Evolutionary conservation across 2,888 invertebrate species (phyloP).

Genomic region (Parasteatoda lunata): DNA sequence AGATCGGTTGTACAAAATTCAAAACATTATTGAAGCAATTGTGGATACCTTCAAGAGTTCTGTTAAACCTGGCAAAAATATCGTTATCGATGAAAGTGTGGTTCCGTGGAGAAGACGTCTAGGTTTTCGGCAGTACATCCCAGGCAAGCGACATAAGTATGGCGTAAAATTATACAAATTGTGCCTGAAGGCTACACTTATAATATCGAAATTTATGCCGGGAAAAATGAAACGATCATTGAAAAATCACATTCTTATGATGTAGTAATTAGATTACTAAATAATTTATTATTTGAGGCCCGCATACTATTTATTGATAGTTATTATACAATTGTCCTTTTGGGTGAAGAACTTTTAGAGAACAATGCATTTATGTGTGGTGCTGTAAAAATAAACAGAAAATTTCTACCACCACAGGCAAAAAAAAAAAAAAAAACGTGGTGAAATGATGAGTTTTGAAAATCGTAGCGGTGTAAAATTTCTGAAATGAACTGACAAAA

Average conservation of each 20-base stretch:
- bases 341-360: slow-evolving; percentile 17
- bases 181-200: slow-evolving; percentile 69
- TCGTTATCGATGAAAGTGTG: slow-evolving; percentile 73
- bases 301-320: slow-evolving; percentile 25
- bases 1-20: slow-evolving; percentile 55
- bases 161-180: slow-evolving; percentile 73
- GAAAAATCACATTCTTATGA: not conserved
- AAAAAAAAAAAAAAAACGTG: too few species aligned
- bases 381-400: too few species aligned
- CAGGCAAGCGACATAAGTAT: slow-evolving; percentile 72
- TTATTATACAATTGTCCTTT: slow-evolving; percentile 24
- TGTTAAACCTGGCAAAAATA: slow-evolving; percentile 32
- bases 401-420: too few species aligned
- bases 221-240: slow-evolving; percentile 14
- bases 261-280: not conserved
- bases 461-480: too few species aligned
- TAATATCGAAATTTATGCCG: slow-evolving; percentile 32
- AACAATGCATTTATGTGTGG: too few species aligned
- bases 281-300: slow-evolving; percentile 8
- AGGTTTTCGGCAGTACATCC: slow-evolving; percentile 72
- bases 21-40: slow-evolving; percentile 41
- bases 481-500: too few species aligned
- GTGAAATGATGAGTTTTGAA: too few species aligned
- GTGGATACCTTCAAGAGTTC: slow-evolving; percentile 21
- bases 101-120: slow-evolving; percentile 73